Base-by-base conservation (phyloP, 2,888 invertebrate genomes). In the Spilosoma lubricipeda region DNA sequence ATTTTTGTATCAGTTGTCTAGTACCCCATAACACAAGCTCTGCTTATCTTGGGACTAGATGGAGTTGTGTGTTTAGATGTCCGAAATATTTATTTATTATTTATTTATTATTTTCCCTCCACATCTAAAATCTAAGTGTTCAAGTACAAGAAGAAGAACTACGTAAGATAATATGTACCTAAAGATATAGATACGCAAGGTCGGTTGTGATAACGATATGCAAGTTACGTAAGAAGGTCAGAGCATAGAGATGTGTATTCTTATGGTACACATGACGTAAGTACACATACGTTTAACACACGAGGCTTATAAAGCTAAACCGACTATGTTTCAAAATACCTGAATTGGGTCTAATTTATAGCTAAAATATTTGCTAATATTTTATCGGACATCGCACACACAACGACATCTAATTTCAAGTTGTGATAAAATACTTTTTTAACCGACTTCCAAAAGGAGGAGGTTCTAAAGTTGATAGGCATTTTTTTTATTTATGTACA, bases 181-280 rank as follows among this genome's bases (percentile, higher is more conserved):
- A n/a, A 20, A 11, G 4, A 20, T 27, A 36, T 27, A 59, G 39
- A 9, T 56, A 56, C 56, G 18, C 56, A 59, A 70, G 59, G 70
- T 59, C 63, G 13, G 27, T n/a, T 23, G 8, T 33, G 68, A 69
- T 69, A 69, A 69, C 52, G 52, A 56, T 69, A 69, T 39, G 20
- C 27, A 39, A 59, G 56, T 70, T 70, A 56, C 27, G 27, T 39
- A 56, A 59, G 52, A n/a, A 42, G n/a, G n/a, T 23, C 30, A 18
- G n/a, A 70, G 42, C 30, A 42, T 42, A 42, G 42, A 39, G 30
- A 42, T 70, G 70, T 13, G 70, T 70, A 42, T 27, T 59, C 59
- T 56, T 52, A 56, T n/a, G 30, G 15, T n/a, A 9, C 33, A 13
- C 56, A 56, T 56, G 56, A 52, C 2, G n/a, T 36, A 48, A 7